Evolutionary conservation across 2,888 invertebrate genomes (phyloP), one percentile per base, ranked within the genome.

Genomic region (Amphipyra berbera): DNA sequence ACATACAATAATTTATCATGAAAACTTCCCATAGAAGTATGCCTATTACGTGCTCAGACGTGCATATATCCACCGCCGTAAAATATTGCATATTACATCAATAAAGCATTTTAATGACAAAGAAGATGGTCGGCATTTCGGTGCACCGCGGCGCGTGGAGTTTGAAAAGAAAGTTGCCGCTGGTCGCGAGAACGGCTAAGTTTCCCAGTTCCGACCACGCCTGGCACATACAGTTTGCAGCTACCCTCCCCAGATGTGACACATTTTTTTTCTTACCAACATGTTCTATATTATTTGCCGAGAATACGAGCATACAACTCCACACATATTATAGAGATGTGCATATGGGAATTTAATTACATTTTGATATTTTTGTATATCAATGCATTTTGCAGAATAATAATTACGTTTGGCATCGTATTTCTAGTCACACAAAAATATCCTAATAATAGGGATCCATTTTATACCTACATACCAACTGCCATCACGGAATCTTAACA

Each of bases 141-240:
- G 73, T 83, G 82, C 82, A 81, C 74, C 76, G 78, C 81, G 74
- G 76, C 78, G 76, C 67, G 69, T 67, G 61, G 78, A 82, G 82
- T 82, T 82, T 59, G 64, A 66, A 75, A 84, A 86, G 88, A 85
- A 87, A 87, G 84, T 86, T 86, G 78, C 58, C 78, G 71, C 79
- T 82, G 84, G 86, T 80, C 78, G 81, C 76, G 68, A 73, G 77
- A 54, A 76, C 83, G 86, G 61, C 79, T 73, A 88, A 90, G 88
- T 90, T 90, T 79, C 62, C 76, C 82, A 90, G 88, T 86, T 82
- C 76, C 82, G 81, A 79, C 82, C 86, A 82, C 86, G 85, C 84
- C 84, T 85, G 82, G 67, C 85, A 85, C 82, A 87, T 81, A 83
- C 84, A 79, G 81, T 77, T 79, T 73, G 79, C 81, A 79, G 73